These are phyloP conservation scores for Syngnathus acus DNA, from an alignment of 2,797 vertebrate species.

Conservation along the genomic window DNA sequence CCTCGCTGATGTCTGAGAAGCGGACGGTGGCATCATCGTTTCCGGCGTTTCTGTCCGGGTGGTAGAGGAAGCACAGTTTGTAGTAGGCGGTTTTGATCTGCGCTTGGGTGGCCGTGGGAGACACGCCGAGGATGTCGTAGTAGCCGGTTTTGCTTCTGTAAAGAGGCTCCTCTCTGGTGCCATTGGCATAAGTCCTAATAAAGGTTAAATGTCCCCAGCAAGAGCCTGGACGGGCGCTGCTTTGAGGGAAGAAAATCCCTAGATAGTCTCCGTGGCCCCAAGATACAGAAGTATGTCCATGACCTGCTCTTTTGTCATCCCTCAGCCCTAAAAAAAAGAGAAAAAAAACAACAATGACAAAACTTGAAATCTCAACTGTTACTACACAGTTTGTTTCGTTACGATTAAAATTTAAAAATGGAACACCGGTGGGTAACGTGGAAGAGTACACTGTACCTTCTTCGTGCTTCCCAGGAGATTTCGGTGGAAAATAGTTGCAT, in stretches of 20 bases:
- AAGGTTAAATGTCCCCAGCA: conserved; percentile 5
- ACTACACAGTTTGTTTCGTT: too few relatives aligned
- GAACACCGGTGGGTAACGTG: neutral
- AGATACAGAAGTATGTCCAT: neutral
- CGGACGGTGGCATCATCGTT: conserved; percentile 69
- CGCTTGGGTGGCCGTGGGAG: conserved; percentile 68
- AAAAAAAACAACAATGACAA: neutral
- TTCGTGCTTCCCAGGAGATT: rapidly evolving
- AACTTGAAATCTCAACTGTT: neutral
- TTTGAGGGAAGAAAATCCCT: neutral
- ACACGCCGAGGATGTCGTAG: conserved; percentile 79
- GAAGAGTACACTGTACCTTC: neutral
- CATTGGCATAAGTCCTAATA: conserved; percentile 28
- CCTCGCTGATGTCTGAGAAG: conserved; percentile 81
- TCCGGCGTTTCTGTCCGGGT: conserved; percentile 81
- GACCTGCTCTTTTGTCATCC: neutral
- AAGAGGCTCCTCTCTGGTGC: conserved; percentile 26
- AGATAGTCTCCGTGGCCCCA: neutral
- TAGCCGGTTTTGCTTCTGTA: conserved; percentile 63
- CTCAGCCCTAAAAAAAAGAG: neutral
- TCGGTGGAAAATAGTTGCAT: neutral
- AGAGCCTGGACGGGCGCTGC: neutral
- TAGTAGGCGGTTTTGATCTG: conserved; percentile 93
- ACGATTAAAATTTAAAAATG: neutral
- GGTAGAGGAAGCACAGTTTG: conserved; percentile 81